Conservation (phyloP, 2,888 invertebrate genomes). For the Drosophila kokeensis region DNA sequence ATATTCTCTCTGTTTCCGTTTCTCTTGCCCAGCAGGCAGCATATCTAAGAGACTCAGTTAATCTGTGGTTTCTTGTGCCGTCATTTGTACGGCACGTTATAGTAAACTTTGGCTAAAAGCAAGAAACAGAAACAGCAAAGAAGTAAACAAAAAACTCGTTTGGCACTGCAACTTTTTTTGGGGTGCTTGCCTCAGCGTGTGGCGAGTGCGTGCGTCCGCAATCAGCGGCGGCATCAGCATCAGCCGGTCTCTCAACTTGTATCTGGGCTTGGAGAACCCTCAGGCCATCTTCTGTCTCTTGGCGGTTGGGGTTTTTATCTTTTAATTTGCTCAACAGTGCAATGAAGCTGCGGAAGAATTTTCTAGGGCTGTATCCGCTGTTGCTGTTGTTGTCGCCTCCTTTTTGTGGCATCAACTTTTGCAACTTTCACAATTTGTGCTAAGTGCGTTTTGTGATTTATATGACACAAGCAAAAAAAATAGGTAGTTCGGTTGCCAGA, state of each 20-base stretch:
- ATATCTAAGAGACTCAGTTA: conserved; percentile 9
- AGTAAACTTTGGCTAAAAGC: conserved; percentile 61
- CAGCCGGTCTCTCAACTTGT: conserved; percentile 38
- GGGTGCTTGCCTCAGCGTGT: conserved; percentile 66
- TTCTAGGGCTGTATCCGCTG: conserved; percentile 45
- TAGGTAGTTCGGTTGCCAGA: background rate
- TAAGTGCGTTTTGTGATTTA: conserved; percentile 75
- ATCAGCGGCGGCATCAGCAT: conserved; percentile 53
- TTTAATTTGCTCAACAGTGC: conserved; percentile 54
- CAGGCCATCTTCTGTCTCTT: conserved; percentile 45
- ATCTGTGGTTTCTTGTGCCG: conserved; percentile 49
- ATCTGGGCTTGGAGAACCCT: conserved; percentile 39
- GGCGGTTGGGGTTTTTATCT: conserved; percentile 54
- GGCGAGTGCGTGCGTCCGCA: conserved; percentile 69
- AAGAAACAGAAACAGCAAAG: conserved; percentile 27
- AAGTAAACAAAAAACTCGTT: conserved; percentile 56
- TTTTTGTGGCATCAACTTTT: conserved; percentile 59
- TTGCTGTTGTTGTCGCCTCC: conserved; percentile 11
- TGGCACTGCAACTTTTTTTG: conserved; percentile 56
- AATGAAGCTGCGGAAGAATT: conserved; percentile 33
- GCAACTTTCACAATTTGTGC: conserved; percentile 72
- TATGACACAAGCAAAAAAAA: conserved; percentile 19
- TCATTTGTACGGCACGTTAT: conserved; percentile 58
- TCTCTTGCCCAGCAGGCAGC: background rate
- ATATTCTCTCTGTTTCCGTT: background rate